These are phyloP conservation scores for Caenorhabditis wallacei DNA, from an alignment of 2,888 invertebrate species.

Conservation along the genomic window DNA sequence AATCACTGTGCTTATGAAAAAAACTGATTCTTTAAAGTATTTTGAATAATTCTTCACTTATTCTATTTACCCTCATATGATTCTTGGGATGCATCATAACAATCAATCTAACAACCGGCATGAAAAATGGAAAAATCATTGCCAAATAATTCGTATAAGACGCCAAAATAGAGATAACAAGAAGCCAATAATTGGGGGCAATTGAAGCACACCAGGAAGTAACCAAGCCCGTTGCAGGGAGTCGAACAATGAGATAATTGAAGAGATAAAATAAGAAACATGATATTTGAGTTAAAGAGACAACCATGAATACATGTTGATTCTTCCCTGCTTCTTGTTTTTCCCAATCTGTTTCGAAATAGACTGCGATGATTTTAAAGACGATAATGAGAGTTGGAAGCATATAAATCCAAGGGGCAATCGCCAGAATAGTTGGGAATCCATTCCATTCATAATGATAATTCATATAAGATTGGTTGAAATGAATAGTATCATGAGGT, in stretches of 20 bases:
- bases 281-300: slow-evolving; percentile 11
- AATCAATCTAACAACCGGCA: slow-evolving; percentile 33
- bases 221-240: slow-evolving; percentile 36
- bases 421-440: slow-evolving; percentile 39
- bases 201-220: slow-evolving; percentile 38
- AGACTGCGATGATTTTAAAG: slow-evolving; percentile 19
- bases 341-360: slow-evolving; percentile 27
- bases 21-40: too few relatives aligned
- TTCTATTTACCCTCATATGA: slow-evolving; percentile 30
- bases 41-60: too few relatives aligned
- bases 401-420: slow-evolving; percentile 47
- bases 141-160: slow-evolving; percentile 35
- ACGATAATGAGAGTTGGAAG: slow-evolving; percentile 27
- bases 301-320: slow-evolving; percentile 8
- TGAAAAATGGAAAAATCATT: slow-evolving; percentile 36
- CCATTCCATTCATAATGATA: slow-evolving; percentile 28
- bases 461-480: slow-evolving; percentile 40
- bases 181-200: slow-evolving; percentile 11
- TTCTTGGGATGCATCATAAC: slow-evolving; percentile 26
- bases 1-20: too few relatives aligned
- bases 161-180: slow-evolving; percentile 1
- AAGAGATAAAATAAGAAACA: slow-evolving; percentile 11
- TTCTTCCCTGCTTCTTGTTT: slow-evolving; percentile 19
- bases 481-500: slow-evolving; percentile 38
- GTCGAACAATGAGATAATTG: slow-evolving; percentile 25